Conservation (phyloP, 2,888 invertebrate species). For the Desoria tigrina region DNA sequence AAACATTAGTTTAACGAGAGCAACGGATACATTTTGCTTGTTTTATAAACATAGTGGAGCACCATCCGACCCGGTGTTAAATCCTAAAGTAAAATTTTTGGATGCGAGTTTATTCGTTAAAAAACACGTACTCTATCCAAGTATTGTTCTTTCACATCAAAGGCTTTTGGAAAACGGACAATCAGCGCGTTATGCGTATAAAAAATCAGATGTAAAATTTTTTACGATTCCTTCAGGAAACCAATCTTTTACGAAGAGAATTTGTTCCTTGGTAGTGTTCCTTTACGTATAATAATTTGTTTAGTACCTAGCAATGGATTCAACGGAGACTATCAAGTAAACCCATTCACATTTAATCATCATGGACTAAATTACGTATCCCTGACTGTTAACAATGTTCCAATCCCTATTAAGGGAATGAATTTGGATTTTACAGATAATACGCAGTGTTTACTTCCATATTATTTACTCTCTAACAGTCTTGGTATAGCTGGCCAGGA, state of each 20-base stretch:
- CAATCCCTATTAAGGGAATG: constrained; percentile 43
- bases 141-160: constrained; percentile 46
- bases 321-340: constrained; percentile 41
- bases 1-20: constrained; percentile 30
- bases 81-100: constrained; percentile 35
- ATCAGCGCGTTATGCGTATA: constrained; percentile 47
- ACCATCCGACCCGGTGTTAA: neutral
- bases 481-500: constrained; percentile 15
- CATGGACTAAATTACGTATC: constrained; percentile 39
- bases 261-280: constrained; percentile 54
- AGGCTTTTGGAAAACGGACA: constrained; percentile 38
- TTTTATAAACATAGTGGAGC: constrained; percentile 12
- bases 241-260: constrained; percentile 54
- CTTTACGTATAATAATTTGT: constrained; percentile 54
- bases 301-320: constrained; percentile 49
- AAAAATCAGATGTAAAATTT: constrained; percentile 40
- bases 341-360: constrained; percentile 52
- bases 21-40: constrained; percentile 29
- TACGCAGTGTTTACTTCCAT: constrained; percentile 6
- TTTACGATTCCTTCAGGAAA: constrained; percentile 49
- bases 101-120: constrained; percentile 46
- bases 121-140: constrained; percentile 42
- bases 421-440: constrained; percentile 29
- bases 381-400: constrained; percentile 47
- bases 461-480: constrained; percentile 25